Percentiles rank a stretch among this genome's conserved stretches.
Evolutionary conservation across 2,113 vertebrate species (phyloP).

Genomic region (Anarrhichthys ocellatus): DNA sequence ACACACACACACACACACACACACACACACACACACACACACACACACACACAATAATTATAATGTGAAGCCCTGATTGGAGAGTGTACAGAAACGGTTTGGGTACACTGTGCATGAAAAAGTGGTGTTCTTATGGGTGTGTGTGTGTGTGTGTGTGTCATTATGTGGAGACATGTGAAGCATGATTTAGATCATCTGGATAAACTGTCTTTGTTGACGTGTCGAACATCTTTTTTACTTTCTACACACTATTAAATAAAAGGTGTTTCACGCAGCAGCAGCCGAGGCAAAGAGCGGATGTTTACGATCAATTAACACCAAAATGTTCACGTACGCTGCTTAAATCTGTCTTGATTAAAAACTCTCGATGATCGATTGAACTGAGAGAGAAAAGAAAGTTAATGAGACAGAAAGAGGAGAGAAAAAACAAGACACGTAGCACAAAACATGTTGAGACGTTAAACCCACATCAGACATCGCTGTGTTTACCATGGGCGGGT

Average conservation of each 20-base stretch:
- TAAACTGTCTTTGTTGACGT: too few relatives aligned
- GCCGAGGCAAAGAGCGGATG: too few relatives aligned
- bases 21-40: too few relatives aligned
- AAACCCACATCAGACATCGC: conserved; percentile 52
- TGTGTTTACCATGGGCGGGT: conserved; percentile 56
- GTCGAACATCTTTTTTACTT: too few relatives aligned
- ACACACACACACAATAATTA: conserved; percentile 27
- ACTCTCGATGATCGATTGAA: background rate
- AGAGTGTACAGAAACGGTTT: conserved; percentile 27
- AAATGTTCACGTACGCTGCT: too few relatives aligned
- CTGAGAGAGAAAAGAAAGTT: background rate
- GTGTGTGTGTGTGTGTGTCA: background rate
- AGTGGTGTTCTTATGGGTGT: background rate
- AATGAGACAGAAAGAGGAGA: background rate
- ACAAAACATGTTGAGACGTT: conserved; percentile 58
- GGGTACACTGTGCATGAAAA: conserved; percentile 14
- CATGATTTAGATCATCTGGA: too few relatives aligned
- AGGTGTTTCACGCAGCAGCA: too few relatives aligned
- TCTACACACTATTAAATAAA: too few relatives aligned
- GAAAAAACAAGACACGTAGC: background rate
- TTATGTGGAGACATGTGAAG: too few relatives aligned
- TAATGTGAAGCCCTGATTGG: background rate
- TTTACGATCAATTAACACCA: too few relatives aligned
- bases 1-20: too few relatives aligned
- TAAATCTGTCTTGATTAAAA: too few relatives aligned